These are phyloP conservation scores for Budorcas taxicolor DNA, from an alignment of 2,113 vertebrate species.

Conservation along the genomic window DNA sequence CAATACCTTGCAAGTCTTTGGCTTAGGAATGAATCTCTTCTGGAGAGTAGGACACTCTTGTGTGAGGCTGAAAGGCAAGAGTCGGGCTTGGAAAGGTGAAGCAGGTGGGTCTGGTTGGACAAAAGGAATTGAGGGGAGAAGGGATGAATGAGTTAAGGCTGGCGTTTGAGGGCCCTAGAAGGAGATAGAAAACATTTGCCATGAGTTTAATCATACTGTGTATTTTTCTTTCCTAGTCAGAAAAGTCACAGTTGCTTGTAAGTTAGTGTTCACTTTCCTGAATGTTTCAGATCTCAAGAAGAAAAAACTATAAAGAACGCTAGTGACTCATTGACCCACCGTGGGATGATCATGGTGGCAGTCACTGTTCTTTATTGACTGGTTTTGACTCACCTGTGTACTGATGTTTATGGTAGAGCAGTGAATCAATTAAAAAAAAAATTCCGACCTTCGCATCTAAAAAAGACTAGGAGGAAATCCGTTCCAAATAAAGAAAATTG, in stretches of 20 bases:
- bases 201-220: background rate
- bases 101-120: background rate
- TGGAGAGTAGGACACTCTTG: background rate
- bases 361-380: background rate
- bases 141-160: background rate
- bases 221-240: background rate
- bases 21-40: background rate
- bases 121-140: background rate
- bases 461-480: background rate
- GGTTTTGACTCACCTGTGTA: background rate
- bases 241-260: constrained; percentile 1
- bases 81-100: background rate
- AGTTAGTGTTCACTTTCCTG: background rate
- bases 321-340: background rate
- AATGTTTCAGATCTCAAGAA: constrained; percentile 28
- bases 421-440: background rate
- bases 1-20: background rate
- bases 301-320: background rate
- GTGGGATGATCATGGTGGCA: background rate
- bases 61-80: background rate
- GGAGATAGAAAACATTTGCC: background rate
- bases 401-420: background rate
- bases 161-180: background rate
- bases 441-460: background rate
- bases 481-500: constrained; percentile 9